These are phyloP conservation scores for Pseudomugil gertrudae DNA, from an alignment of 2,797 vertebrate genomes.

Conservation along the genomic window DNA sequence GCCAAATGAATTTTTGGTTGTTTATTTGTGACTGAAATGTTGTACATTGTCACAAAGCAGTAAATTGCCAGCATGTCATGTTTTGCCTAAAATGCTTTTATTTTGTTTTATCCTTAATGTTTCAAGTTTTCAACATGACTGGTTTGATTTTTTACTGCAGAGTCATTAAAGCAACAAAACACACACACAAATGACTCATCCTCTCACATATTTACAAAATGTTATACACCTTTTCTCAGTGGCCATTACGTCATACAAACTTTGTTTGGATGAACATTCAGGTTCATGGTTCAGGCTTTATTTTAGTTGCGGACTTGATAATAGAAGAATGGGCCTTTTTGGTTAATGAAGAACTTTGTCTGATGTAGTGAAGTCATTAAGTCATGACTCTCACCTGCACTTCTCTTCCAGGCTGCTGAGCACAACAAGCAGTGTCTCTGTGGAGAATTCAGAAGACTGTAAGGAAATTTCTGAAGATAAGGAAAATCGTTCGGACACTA, in stretches of 20 bases:
- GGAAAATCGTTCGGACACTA: constrained; percentile 50
- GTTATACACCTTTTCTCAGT: constrained; percentile 2
- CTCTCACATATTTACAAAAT: not conserved
- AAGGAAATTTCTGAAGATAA: constrained; percentile 63
- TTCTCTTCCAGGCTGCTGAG: constrained; percentile 72
- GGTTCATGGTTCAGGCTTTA: not conserved
- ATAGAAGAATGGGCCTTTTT: constrained; percentile 6
- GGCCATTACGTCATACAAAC: not conserved
- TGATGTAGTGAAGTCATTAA: constrained; percentile 6
- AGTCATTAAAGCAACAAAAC: constrained; percentile 2
- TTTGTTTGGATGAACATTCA: not conserved
- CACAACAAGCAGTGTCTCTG: constrained; percentile 40
- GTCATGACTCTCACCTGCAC: constrained; percentile 8
- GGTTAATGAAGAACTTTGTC: constrained; percentile 1
- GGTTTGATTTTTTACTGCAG: not conserved
- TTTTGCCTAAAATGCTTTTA: too few relatives aligned
- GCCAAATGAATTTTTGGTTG: not conserved
- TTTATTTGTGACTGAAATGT: too few relatives aligned
- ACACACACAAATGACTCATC: not conserved
- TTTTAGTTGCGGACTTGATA: not conserved
- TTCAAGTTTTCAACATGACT: too few relatives aligned
- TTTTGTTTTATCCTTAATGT: not conserved
- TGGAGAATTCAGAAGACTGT: constrained; percentile 43
- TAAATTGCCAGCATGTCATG: too few relatives aligned
- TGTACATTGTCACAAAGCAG: too few relatives aligned